Conservation (phyloP, 1,140 invertebrate genomes). For the Drosophila pseudoobscura region DNA sequence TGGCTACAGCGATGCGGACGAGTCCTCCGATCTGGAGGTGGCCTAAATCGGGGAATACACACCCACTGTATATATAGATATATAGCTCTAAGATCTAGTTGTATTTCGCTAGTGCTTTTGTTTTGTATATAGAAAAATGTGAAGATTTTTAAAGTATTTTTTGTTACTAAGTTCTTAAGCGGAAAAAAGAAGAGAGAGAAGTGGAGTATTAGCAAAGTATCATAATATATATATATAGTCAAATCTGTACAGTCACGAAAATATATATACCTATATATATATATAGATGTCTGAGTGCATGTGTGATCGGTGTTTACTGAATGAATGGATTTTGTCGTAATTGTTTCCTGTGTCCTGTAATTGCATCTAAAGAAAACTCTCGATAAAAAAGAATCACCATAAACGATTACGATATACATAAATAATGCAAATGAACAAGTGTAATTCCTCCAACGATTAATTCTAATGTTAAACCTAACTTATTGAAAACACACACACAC, state of each 20-base stretch:
- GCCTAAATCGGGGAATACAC: conserved; percentile 71
- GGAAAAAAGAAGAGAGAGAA: background rate
- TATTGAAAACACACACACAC: conserved; percentile 51
- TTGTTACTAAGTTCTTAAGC: conserved; percentile 63
- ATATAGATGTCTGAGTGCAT: conserved; percentile 24
- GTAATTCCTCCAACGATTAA: conserved; percentile 49
- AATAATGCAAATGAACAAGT: conserved; percentile 30
- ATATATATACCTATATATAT: conserved; percentile 33
- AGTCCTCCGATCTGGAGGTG: conserved; percentile 85
- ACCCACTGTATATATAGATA: conserved; percentile 22
- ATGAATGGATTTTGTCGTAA: conserved; percentile 52
- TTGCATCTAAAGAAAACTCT: conserved; percentile 16
- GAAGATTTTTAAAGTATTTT: conserved; percentile 30
- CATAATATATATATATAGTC: conserved; percentile 37
- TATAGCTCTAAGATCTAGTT: conserved; percentile 6
- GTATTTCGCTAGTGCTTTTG: conserved; percentile 35
- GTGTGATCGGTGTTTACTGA: conserved; percentile 5
- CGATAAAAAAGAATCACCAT: background rate
- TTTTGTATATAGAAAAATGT: conserved; percentile 60
- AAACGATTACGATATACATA: conserved; percentile 26
- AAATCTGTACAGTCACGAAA: conserved; percentile 66
- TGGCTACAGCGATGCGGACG: conserved; percentile 84
- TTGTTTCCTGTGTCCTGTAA: conserved; percentile 63
- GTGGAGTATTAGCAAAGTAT: conserved; percentile 40
- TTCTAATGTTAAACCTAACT: conserved; percentile 75